These are phyloP conservation scores for Sebastes diploproa DNA, from an alignment of 2,797 vertebrate species.

Conservation along the genomic window DNA sequence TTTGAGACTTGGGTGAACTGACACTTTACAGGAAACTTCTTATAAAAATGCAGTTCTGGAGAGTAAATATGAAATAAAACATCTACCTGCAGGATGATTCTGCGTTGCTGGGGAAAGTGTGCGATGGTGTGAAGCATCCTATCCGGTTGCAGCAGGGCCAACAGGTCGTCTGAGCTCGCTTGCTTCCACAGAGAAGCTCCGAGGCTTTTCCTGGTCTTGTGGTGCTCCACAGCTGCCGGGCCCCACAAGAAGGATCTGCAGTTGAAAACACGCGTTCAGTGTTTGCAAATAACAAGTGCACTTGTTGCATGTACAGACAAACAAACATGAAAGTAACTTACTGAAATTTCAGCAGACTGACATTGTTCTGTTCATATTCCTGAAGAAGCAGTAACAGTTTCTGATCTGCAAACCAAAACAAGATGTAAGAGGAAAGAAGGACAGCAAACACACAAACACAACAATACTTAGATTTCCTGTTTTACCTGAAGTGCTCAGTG, in stretches of 20 bases:
- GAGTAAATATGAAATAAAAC: background rate
- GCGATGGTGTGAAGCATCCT: conserved; percentile 87
- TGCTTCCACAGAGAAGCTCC: conserved; percentile 95
- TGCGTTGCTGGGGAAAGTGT: conserved; percentile 87
- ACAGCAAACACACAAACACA: background rate
- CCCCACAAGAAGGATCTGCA: conserved; percentile 92
- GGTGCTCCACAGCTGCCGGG: conserved; percentile 91
- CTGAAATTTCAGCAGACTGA: conserved; percentile 89
- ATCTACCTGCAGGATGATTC: conserved; percentile 82
- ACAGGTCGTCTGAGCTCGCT: conserved; percentile 87
- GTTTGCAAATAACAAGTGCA: background rate
- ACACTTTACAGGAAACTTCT: background rate
- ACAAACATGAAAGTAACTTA: conserved; percentile 56
- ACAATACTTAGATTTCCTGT: background rate
- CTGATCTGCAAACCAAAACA: conserved; percentile 86
- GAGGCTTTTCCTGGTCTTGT: conserved; percentile 90
- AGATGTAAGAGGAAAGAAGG: background rate
- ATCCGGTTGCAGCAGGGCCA: conserved; percentile 87
- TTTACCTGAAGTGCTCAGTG: conserved; percentile 87
- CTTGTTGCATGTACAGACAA: no score
- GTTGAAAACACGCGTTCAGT: background rate
- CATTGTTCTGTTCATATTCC: conserved; percentile 88
- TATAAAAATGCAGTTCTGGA: background rate
- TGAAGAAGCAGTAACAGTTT: conserved; percentile 90
- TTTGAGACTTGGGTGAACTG: background rate